Evolutionary conservation across 2,113 vertebrate species (phyloP).

Genomic region (Blennius ocellaris): DNA sequence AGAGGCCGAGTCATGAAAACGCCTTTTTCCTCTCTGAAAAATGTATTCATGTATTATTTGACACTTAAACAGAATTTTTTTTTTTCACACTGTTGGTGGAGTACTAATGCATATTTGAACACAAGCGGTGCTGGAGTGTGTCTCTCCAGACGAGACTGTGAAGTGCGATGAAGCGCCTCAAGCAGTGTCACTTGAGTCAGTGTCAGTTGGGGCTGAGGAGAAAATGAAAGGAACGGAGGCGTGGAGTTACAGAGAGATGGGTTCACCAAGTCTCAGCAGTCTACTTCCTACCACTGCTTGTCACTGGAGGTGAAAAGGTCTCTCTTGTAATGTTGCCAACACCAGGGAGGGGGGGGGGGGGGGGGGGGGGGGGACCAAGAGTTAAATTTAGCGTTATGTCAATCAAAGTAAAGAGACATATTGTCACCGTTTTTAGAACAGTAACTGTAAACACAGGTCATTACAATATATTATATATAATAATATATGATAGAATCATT

Average conservation of each 20-base stretch:
- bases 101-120: not conserved
- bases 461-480: no score
- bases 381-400: no score
- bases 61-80: not conserved
- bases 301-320: no score
- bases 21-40: not conserved
- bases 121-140: not conserved
- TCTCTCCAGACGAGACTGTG: not conserved
- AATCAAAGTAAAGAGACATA: no score
- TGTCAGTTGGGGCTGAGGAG: not conserved
- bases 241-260: not conserved
- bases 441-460: no score
- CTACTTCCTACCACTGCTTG: no score
- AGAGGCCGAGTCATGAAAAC: not conserved
- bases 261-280: no score
- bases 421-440: no score
- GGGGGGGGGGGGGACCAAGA: no score
- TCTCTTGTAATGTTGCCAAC: no score
- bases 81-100: not conserved
- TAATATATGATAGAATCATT: no score
- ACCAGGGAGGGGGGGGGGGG: no score
- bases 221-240: not conserved
- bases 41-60: not conserved
- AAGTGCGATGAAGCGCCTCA: not conserved
- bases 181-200: not conserved